Conservation (phyloP, 2,888 invertebrate genomes). For the Tetranychus truncatus region DNA sequence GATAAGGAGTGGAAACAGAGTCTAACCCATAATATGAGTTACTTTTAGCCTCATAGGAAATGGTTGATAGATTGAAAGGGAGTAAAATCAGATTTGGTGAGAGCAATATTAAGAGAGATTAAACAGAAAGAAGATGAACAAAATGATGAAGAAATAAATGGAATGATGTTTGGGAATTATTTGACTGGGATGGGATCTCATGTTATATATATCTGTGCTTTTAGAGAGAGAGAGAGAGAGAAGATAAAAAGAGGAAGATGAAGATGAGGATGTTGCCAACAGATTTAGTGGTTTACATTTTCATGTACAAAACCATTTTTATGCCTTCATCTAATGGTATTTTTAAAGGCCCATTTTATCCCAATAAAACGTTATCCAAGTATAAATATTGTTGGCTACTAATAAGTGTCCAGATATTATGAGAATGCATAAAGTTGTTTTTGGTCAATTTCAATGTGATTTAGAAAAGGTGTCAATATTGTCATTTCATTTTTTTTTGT, state of each 20-base stretch:
- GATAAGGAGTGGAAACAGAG: neutral
- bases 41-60: slow-evolving; percentile 1
- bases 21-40: neutral
- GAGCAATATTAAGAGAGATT: slow-evolving; percentile 1
- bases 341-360: neutral
- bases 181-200: slow-evolving; percentile 1
- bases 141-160: neutral
- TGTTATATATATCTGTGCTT: neutral
- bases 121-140: neutral
- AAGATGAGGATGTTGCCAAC: neutral
- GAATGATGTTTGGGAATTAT: neutral
- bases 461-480: no score
- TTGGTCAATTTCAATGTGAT: no score
- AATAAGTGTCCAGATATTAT: neutral
- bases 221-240: neutral
- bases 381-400: neutral
- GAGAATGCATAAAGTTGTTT: no score
- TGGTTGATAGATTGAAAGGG: neutral
- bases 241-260: slow-evolving; percentile 1
- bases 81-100: neutral
- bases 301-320: neutral
- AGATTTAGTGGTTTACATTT: neutral
- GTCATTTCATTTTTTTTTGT: no score
- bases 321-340: neutral
- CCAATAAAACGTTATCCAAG: neutral